Percentiles rank a stretch among this genome's conserved stretches.
phyloP scores from a whole-genome alignment of 2,888 invertebrate species.

The Catocala sponsa region DNA sequence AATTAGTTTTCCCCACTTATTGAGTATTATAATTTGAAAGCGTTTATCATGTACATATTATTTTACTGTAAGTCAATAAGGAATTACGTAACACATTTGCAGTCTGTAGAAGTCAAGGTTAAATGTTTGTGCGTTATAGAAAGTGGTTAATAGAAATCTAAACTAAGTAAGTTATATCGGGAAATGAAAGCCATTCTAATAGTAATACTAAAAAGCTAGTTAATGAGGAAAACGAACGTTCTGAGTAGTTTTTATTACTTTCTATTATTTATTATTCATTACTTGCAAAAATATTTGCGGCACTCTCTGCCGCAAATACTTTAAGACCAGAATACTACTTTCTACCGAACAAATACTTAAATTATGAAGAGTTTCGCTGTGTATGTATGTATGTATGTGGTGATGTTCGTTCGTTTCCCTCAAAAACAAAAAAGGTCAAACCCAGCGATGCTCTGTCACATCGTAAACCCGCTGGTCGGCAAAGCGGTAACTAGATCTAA shows the following conservation, averaged over 20 bases:
- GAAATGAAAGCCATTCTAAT: slow-evolving; percentile 72
- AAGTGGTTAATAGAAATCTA: slow-evolving; percentile 67
- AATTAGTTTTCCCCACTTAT: slow-evolving; percentile 50
- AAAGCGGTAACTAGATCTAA: slow-evolving; percentile 74
- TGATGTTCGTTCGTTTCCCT: slow-evolving; percentile 32
- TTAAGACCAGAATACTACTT: not conserved
- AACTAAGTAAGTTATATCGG: slow-evolving; percentile 58
- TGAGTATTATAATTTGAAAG: slow-evolving; percentile 36
- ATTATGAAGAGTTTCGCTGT: not conserved
- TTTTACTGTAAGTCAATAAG: slow-evolving; percentile 38
- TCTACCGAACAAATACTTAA: not conserved
- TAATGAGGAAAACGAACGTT: slow-evolving; percentile 53
- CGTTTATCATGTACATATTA: slow-evolving; percentile 31
- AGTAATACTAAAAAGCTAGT: slow-evolving; percentile 70
- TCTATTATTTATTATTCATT: too few species aligned
- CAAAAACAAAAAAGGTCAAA: slow-evolving; percentile 61
- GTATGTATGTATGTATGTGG: not conserved
- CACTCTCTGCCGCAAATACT: too few species aligned
- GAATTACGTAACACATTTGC: slow-evolving; percentile 33
- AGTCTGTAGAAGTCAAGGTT: slow-evolving; percentile 34
- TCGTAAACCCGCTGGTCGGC: slow-evolving; percentile 75
- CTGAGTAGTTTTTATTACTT: slow-evolving; percentile 1
- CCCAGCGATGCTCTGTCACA: slow-evolving; percentile 68
- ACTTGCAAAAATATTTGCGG: not conserved
- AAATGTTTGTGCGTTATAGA: slow-evolving; percentile 46